phyloP scores from a whole-genome alignment of 2,797 vertebrate genomes.

The Botia kubotai region DNA sequence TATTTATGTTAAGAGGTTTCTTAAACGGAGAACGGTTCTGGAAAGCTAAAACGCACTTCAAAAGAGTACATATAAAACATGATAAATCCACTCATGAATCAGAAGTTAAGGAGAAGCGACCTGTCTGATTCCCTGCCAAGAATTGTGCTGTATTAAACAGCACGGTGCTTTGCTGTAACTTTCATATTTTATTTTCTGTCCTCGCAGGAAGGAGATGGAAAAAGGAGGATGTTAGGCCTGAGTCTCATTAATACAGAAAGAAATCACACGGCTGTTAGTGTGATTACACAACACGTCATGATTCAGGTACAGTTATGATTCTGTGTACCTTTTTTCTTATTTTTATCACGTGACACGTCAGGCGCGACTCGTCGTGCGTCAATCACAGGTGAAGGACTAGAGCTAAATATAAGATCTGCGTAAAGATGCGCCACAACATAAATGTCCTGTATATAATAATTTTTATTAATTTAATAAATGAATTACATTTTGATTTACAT shows the following conservation, averaged over 20 bases:
- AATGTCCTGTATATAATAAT: too few species aligned
- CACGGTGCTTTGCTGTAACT: slow-evolving; percentile 5
- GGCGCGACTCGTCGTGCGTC: too few species aligned
- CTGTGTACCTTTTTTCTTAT: neutral
- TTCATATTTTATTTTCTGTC: slow-evolving; percentile 4
- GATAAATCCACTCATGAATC: slow-evolving; percentile 26
- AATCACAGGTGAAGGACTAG: neutral
- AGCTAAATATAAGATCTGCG: too few species aligned
- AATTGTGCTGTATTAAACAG: slow-evolving; percentile 8
- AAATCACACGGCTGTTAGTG: neutral
- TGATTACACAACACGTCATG: neutral
- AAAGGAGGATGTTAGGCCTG: slow-evolving; percentile 20
- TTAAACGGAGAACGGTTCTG: neutral
- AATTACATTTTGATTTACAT: neutral
- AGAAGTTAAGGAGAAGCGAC: slow-evolving; percentile 1
- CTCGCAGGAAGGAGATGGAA: neutral
- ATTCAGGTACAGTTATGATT: neutral
- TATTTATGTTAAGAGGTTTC: neutral
- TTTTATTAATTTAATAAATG: too few species aligned
- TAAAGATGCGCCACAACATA: too few species aligned
- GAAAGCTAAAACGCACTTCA: slow-evolving; percentile 21
- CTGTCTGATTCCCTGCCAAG: slow-evolving; percentile 37
- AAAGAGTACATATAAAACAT: slow-evolving; percentile 26
- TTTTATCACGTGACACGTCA: neutral
- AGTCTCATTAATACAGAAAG: neutral